Conservation (phyloP, 2,888 invertebrate genomes). For the Strigamia transsilvanica region DNA sequence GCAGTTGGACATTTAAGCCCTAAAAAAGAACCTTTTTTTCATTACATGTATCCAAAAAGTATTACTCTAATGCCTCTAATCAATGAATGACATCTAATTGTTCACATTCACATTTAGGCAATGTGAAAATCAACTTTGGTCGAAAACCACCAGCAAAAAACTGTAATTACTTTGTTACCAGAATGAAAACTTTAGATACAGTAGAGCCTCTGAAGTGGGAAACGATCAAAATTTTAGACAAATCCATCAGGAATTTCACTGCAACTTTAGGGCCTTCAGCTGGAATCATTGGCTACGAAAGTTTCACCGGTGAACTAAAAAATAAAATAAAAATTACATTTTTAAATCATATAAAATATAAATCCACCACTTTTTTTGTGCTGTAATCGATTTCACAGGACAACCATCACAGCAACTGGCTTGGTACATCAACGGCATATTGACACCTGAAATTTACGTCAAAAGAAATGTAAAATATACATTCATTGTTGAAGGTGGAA, state of each 20-base stretch:
- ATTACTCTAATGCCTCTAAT: neutral
- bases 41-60: slow-evolving; percentile 78
- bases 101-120: slow-evolving; percentile 60
- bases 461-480: slow-evolving; percentile 84
- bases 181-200: slow-evolving; percentile 51
- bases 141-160: slow-evolving; percentile 72
- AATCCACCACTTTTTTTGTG: too few relatives aligned
- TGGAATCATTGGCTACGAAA: slow-evolving; percentile 79
- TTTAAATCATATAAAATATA: neutral
- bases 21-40: slow-evolving; percentile 82
- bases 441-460: slow-evolving; percentile 87
- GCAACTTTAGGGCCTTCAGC: slow-evolving; percentile 86
- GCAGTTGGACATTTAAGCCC: slow-evolving; percentile 81
- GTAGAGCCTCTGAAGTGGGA: slow-evolving; percentile 66
- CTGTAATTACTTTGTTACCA: slow-evolving; percentile 77
- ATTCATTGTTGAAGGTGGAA: slow-evolving; percentile 82
- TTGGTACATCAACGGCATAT: slow-evolving; percentile 92
- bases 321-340: neutral
- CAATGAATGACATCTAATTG: neutral
- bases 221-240: slow-evolving; percentile 67
- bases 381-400: slow-evolving; percentile 54
- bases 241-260: slow-evolving; percentile 78
- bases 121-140: slow-evolving; percentile 74
- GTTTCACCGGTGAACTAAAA: slow-evolving; percentile 70
- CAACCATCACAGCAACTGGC: slow-evolving; percentile 67